Evolutionary conservation across 2,113 vertebrate genomes (phyloP).

Genomic region (Sinosuthora webbiana): DNA sequence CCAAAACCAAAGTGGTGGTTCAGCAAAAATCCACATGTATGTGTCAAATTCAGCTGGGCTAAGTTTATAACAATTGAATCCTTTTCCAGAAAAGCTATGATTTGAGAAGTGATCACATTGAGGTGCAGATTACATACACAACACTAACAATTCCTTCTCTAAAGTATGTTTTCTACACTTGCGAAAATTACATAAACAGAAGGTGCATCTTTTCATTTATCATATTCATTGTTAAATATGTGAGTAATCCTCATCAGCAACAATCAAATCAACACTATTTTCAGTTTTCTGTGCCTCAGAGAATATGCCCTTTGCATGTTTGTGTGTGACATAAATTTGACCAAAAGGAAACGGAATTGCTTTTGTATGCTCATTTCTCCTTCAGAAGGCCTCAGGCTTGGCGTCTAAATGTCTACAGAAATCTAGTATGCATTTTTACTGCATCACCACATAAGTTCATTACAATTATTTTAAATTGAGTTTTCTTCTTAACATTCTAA

Average conservation of each 20-base stretch:
- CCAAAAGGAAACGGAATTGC: background rate
- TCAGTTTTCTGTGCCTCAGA: background rate
- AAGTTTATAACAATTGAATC: background rate
- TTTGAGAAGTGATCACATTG: background rate
- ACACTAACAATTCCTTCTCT: background rate
- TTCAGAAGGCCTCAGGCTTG: background rate
- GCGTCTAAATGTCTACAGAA: background rate
- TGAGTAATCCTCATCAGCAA: background rate
- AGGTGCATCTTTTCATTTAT: background rate
- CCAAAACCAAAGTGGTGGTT: background rate
- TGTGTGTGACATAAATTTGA: background rate
- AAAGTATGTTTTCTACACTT: background rate
- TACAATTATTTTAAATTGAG: background rate
- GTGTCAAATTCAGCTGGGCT: background rate
- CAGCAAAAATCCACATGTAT: background rate
- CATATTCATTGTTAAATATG: background rate
- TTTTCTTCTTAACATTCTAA: background rate
- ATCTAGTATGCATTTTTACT: background rate
- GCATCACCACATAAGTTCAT: background rate
- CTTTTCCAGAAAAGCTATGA: background rate
- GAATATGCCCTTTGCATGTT: background rate
- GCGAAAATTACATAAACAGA: background rate
- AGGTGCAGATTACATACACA: background rate
- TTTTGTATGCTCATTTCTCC: background rate
- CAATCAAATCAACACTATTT: background rate